phyloP scores from a whole-genome alignment of 2,797 vertebrate species.

The Euphonia xanthogaster region DNA sequence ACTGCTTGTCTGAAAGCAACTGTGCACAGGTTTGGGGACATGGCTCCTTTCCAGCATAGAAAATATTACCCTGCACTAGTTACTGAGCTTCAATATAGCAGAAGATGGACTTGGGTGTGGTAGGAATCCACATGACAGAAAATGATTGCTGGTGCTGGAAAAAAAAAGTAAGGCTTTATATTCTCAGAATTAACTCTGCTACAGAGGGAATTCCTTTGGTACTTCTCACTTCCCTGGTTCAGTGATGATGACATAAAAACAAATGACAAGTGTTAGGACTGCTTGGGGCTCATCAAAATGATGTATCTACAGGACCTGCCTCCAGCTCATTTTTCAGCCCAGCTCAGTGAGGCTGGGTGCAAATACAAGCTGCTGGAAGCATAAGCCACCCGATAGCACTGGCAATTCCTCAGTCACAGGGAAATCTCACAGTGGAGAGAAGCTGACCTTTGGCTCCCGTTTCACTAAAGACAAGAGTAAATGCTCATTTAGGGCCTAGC shows the following conservation, averaged over 20 bases:
- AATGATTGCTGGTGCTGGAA: neutral
- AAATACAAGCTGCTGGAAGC: neutral
- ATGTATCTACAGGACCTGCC: neutral
- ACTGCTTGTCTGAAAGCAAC: neutral
- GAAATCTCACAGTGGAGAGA: neutral
- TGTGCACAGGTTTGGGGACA: neutral
- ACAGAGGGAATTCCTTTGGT: neutral
- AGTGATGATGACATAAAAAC: neutral
- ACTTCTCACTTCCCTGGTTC: neutral
- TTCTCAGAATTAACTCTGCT: neutral
- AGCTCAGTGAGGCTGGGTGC: neutral
- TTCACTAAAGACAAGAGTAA: neutral
- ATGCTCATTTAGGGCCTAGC: neutral
- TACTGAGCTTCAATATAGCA: neutral
- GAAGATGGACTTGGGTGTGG: neutral
- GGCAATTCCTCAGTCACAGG: neutral
- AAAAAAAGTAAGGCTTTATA: neutral
- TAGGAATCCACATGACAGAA: neutral
- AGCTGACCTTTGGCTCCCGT: neutral
- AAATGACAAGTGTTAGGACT: neutral
- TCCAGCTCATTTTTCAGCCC: neutral
- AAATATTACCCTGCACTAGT: neutral
- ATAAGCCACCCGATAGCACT: neutral
- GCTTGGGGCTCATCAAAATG: neutral
- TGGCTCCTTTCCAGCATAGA: neutral